Conservation (phyloP, 1,140 invertebrate genomes). For the Thalassaphorura encarpata region DNA sequence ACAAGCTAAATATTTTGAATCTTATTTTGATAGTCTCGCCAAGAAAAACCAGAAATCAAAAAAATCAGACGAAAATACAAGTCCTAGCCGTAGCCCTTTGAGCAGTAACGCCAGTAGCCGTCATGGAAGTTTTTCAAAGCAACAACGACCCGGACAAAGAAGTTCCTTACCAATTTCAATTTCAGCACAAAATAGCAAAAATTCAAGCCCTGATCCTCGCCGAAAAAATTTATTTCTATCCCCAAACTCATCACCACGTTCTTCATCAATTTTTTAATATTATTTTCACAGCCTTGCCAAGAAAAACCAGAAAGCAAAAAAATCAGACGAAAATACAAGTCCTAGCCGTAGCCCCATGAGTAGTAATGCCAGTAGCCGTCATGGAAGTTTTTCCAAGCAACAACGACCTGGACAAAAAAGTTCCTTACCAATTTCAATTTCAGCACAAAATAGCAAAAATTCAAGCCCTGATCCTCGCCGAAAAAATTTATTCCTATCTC, state of each 20-base stretch:
- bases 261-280: too few species aligned
- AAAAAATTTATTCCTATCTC: conserved; percentile 11
- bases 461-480: not conserved
- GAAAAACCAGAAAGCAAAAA: too few species aligned
- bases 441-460: too few species aligned
- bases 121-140: conserved; percentile 19
- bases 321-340: conserved; percentile 9
- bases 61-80: conserved; percentile 9
- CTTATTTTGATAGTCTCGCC: too few species aligned
- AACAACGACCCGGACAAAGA: conserved; percentile 9
- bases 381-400: conserved; percentile 22
- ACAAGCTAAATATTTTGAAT: too few species aligned
- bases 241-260: conserved; percentile 19
- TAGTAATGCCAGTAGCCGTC: conserved; percentile 16
- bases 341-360: conserved; percentile 11
- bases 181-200: too few species aligned
- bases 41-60: too few species aligned
- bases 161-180: too few species aligned
- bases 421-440: too few species aligned
- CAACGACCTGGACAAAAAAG: conserved; percentile 10
- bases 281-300: too few species aligned
- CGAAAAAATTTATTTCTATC: conserved; percentile 10
- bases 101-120: conserved; percentile 20
- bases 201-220: not conserved
- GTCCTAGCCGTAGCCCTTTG: conserved; percentile 7